Base-by-base conservation (phyloP, 2,113 vertebrate species). In the Sinocyclocheilus anophthalmus region DNA sequence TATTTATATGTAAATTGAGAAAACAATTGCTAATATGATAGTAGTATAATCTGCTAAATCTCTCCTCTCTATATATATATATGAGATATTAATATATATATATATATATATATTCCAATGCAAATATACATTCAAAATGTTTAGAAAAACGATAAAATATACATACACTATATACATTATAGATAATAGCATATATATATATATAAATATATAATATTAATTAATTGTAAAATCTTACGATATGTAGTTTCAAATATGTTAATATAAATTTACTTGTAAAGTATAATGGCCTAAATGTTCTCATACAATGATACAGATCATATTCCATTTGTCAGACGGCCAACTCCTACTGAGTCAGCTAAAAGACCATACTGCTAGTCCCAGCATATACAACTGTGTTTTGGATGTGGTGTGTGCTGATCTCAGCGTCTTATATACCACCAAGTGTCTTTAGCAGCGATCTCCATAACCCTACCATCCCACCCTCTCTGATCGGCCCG, bases 401-500 rank as follows among this genome's bases (percentile, higher is more conserved):
- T 30, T 39, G 50, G 72, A 86, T 72, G 30, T 33, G 37, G 26
- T n/a, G 18, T 37, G 6, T 70, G 14, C 67, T 69, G 67, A 8
- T 37, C 30, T 70, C 30, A 70, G 84, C 85, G 69, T 69, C 24
- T 50, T 18, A 48, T 69, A 16, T 22, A 82, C 61, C 80, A 65
- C 80, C 24, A 53, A 14, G 3, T 50, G n/a, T 69, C 24, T 69
- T 83, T n/a, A 83, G 70, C 59, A 76, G 14, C 4, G 3, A 81
- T 81, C 70, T 57, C 37, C 67, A 84, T 10, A 81, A 73, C 48
- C 7, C 14, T 48, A 6, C 24, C 79, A 75, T 67, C n/a, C 57
- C 86, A 79, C 63, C 76, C 59, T 45, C 61, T 90, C 79, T 83
- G 12, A 81, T 30, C 63, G 37, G 42, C 85, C 57, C 86, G 88